Evolutionary conservation across 92 coral and sea anemone genomes (phyloP).

Genomic region (Palythoa caribaeorum): DNA sequence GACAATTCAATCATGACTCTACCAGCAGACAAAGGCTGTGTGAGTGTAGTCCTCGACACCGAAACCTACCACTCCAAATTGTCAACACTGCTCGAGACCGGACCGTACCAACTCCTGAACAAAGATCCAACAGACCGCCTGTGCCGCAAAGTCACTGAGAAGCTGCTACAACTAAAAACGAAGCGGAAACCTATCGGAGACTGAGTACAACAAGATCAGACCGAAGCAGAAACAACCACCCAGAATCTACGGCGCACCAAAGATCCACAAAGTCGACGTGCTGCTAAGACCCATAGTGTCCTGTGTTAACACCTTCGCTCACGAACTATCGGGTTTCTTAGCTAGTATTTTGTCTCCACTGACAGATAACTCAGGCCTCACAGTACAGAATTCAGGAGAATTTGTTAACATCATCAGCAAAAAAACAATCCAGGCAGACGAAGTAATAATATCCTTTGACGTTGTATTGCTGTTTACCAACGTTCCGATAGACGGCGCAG

Average conservation of each 20-base stretch:
- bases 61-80: constrained; percentile 38
- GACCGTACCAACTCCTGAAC: constrained; percentile 22
- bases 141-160: constrained; percentile 15
- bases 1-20: constrained; percentile 53
- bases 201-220: constrained; percentile 23
- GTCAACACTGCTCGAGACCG: not conserved
- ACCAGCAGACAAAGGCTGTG: constrained; percentile 64
- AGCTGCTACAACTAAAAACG: constrained; percentile 23
- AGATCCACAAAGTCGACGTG: constrained; percentile 22
- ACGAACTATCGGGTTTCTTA: not conserved
- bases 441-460: not conserved
- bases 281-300: constrained; percentile 12
- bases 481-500: no score
- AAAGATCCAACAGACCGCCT: constrained; percentile 40
- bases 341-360: not conserved
- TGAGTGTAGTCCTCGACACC: constrained; percentile 38
- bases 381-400: not conserved
- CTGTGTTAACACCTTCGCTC: constrained; percentile 7
- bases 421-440: no score
- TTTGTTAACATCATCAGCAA: no score
- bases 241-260: constrained; percentile 31
- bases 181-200: constrained; percentile 28
- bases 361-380: not conserved
- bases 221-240: constrained; percentile 46
- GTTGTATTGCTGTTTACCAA: not conserved